A percentile compares a stretch with the other conserved stretches of the same genome.
phyloP scores from a whole-genome alignment of 1,140 invertebrate genomes.

The Aphelenchoides avenae region DNA sequence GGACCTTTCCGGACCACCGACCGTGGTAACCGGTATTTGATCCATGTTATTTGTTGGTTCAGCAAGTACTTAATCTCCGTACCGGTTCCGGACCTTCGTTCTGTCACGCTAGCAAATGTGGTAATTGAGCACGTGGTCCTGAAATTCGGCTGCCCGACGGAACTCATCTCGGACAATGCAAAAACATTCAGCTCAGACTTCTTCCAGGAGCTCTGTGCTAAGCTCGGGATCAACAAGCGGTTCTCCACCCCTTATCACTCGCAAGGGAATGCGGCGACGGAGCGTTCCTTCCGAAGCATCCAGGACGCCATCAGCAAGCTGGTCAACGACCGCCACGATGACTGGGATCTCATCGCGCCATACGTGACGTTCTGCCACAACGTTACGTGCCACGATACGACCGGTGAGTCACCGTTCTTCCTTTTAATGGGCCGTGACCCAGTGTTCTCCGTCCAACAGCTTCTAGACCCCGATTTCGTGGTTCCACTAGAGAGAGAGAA shows the following conservation, averaged over 20 bases:
- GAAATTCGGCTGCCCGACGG: conserved; percentile 11
- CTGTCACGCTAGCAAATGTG: conserved; percentile 7
- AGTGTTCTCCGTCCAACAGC: conserved; percentile 1
- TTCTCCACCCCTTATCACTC: conserved; percentile 6
- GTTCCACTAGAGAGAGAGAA: too few species aligned
- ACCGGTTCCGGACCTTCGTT: conserved; percentile 4
- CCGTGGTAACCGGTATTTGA: conserved; percentile 9
- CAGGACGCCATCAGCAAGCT: conserved; percentile 9
- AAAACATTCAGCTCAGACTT: conserved; percentile 15
- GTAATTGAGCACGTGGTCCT: conserved; percentile 5
- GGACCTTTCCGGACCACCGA: conserved; percentile 6
- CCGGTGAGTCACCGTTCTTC: conserved; percentile 14
- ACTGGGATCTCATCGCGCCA: conserved; percentile 3
- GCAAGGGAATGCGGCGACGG: conserved; percentile 8
- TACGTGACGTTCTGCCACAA: conserved; percentile 18
- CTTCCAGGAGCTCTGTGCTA: conserved; percentile 4
- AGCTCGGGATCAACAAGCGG: background rate
- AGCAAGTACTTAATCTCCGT: conserved; percentile 9
- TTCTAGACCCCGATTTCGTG: conserved; percentile 5
- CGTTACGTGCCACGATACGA: conserved; percentile 1
- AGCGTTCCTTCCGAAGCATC: conserved; percentile 9
- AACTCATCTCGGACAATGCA: conserved; percentile 10
- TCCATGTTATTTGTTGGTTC: conserved; percentile 14
- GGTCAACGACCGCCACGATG: background rate
- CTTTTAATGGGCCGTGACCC: conserved; percentile 11